Conservation (phyloP, 2,113 vertebrate genomes). For the Telmatochromis sp. region DNA sequence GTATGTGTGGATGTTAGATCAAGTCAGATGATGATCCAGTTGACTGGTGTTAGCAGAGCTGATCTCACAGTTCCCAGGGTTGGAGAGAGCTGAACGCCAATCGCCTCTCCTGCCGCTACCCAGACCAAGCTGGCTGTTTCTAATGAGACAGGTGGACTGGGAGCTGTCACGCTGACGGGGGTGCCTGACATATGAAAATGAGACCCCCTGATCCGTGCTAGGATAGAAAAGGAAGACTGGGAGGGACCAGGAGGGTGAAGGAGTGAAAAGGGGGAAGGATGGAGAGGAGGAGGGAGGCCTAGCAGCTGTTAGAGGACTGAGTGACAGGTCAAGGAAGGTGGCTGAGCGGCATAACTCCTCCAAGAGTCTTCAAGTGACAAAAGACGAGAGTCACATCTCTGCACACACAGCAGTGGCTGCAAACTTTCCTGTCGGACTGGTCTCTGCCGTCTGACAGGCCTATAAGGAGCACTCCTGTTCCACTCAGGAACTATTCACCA, state of each 20-base stretch:
- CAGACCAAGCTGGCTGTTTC: constrained; percentile 70
- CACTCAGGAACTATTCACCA: constrained; percentile 8
- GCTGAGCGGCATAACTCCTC: constrained; percentile 51
- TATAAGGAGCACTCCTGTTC: constrained; percentile 39
- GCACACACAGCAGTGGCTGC: constrained; percentile 29
- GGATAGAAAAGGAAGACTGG: constrained; percentile 38
- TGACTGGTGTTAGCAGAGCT: constrained; percentile 63
- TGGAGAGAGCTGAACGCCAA: constrained; percentile 26
- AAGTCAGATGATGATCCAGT: constrained; percentile 49
- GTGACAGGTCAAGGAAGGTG: constrained; percentile 69
- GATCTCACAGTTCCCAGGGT: constrained; percentile 46
- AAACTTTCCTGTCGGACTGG: constrained; percentile 22
- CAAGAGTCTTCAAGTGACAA: constrained; percentile 46
- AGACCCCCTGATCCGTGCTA: constrained; percentile 57
- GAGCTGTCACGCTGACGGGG: constrained; percentile 70
- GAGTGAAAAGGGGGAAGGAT: neutral
- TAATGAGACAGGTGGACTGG: constrained; percentile 77
- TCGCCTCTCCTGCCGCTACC: constrained; percentile 45
- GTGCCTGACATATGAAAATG: constrained; percentile 75
- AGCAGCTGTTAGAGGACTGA: constrained; percentile 64
- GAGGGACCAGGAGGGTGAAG: constrained; percentile 30
- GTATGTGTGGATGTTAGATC: constrained; percentile 46
- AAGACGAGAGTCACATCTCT: constrained; percentile 49
- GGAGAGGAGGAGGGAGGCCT: neutral
- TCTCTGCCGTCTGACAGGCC: constrained; percentile 37